Percentiles rank a stretch among this genome's conserved stretches.
These are phyloP conservation scores for Pollenia angustigena DNA, from an alignment of 2,888 invertebrate genomes.

Conservation along the genomic window DNA sequence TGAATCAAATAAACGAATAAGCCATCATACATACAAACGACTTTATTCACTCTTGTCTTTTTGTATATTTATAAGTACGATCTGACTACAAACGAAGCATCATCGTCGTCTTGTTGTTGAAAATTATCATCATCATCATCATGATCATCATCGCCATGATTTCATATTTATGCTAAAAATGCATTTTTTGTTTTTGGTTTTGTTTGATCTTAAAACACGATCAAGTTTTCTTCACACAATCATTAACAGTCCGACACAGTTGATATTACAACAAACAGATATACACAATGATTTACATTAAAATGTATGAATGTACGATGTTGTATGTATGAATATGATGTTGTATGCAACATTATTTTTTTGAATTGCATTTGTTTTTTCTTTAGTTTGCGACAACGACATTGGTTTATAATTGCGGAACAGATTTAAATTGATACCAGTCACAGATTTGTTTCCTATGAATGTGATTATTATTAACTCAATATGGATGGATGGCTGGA, in stretches of 20 bases:
- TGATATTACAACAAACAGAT: slow-evolving; percentile 13
- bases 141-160: slow-evolving; percentile 53
- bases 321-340: slow-evolving; percentile 25
- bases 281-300: slow-evolving; percentile 1
- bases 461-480: slow-evolving; percentile 61
- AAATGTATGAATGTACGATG: neutral
- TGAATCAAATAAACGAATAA: slow-evolving; percentile 76
- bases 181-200: neutral
- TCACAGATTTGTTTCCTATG: slow-evolving; percentile 61
- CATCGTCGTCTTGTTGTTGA: slow-evolving; percentile 58
- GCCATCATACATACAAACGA: slow-evolving; percentile 78
- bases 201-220: slow-evolving; percentile 67
- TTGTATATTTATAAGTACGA: neutral
- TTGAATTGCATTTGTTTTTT: slow-evolving; percentile 15
- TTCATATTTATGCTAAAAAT: slow-evolving; percentile 65
- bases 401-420: slow-evolving; percentile 73
- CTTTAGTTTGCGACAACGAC: slow-evolving; percentile 64
- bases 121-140: slow-evolving; percentile 60
- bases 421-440: slow-evolving; percentile 71
- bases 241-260: slow-evolving; percentile 65
- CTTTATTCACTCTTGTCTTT: slow-evolving; percentile 69
- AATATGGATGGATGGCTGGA: slow-evolving; percentile 50
- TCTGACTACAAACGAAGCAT: slow-evolving; percentile 33
- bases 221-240: slow-evolving; percentile 73
- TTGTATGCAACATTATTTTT: slow-evolving; percentile 44